A percentile compares a stretch with the other conserved stretches of the same genome.
Evolutionary conservation across 2,888 invertebrate species (phyloP).

Genomic region (Philopedon plagiatum): DNA sequence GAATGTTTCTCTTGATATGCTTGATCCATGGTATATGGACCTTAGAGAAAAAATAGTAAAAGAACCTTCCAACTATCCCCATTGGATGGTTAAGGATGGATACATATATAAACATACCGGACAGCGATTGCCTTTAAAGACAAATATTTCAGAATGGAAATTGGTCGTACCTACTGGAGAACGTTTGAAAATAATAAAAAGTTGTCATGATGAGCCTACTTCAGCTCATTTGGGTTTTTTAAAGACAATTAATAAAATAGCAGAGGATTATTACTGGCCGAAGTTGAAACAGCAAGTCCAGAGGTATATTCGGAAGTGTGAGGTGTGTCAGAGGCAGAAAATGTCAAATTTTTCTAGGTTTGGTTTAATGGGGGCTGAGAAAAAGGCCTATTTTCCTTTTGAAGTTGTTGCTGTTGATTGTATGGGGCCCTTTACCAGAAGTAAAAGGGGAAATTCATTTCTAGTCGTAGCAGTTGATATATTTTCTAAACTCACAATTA

Average conservation of each 20-base stretch:
- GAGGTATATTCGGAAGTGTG: neutral
- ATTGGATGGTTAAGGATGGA: too few relatives aligned
- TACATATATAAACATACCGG: constrained; percentile 37
- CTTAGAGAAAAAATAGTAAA: constrained; percentile 30
- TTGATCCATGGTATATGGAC: constrained; percentile 36
- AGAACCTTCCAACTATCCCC: constrained; percentile 34
- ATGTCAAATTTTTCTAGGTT: constrained; percentile 1
- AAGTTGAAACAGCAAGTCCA: neutral
- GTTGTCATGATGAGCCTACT: constrained; percentile 16
- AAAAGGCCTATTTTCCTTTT: constrained; percentile 9
- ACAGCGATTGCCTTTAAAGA: constrained; percentile 4
- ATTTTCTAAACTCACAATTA: too few relatives aligned
- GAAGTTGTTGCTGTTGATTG: neutral
- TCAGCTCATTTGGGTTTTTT: neutral
- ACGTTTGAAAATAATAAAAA: neutral
- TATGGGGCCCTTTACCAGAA: neutral
- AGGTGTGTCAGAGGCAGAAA: constrained; percentile 6
- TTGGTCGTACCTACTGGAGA: constrained; percentile 23
- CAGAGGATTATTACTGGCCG: constrained; percentile 1
- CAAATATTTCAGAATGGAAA: constrained; percentile 39
- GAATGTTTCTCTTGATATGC: constrained; percentile 21
- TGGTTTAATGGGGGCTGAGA: constrained; percentile 12
- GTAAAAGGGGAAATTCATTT: constrained; percentile 8
- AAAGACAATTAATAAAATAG: neutral
- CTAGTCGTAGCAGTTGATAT: constrained; percentile 9